Percentiles rank a stretch among this genome's conserved stretches.
phyloP scores from a whole-genome alignment of 2,888 invertebrate genomes.

The Barypeithes pellucidus region DNA sequence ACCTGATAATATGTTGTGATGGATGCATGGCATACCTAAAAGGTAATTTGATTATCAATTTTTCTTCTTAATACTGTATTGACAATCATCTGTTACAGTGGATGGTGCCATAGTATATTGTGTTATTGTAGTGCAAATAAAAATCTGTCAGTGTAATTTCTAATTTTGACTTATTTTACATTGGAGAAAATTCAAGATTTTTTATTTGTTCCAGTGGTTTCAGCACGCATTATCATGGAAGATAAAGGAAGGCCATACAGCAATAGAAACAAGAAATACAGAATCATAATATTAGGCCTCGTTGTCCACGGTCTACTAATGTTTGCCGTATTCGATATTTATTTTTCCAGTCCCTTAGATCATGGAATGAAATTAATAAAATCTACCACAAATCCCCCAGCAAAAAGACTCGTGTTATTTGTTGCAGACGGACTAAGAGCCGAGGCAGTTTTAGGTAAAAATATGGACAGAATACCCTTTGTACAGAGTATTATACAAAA shows the following conservation, averaged over 20 bases:
- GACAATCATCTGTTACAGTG: no score
- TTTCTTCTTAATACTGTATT: no score
- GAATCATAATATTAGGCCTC: constrained; percentile 70
- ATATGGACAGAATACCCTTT: constrained; percentile 58
- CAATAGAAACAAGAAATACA: constrained; percentile 55
- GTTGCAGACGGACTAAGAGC: constrained; percentile 95
- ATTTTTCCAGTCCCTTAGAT: constrained; percentile 92
- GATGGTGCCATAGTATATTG: neutral
- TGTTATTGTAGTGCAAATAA: neutral
- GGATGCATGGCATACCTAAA: no score
- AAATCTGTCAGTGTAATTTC: constrained; percentile 16
- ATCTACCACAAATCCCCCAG: constrained; percentile 73
- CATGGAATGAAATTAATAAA: constrained; percentile 76
- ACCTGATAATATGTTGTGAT: no score
- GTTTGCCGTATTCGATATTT: constrained; percentile 92
- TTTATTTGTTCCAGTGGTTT: constrained; percentile 52
- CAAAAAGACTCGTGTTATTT: constrained; percentile 88
- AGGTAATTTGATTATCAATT: no score
- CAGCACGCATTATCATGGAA: constrained; percentile 41
- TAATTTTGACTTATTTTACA: constrained; percentile 6
- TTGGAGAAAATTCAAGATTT: constrained; percentile 28
- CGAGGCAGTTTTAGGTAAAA: constrained; percentile 66
- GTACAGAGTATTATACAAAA: constrained; percentile 69
- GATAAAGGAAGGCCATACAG: constrained; percentile 40
- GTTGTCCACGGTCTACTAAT: constrained; percentile 84